Evolutionary conservation across 2,888 invertebrate genomes (phyloP).

Genomic region (Ichneumoninae sp.): DNA sequence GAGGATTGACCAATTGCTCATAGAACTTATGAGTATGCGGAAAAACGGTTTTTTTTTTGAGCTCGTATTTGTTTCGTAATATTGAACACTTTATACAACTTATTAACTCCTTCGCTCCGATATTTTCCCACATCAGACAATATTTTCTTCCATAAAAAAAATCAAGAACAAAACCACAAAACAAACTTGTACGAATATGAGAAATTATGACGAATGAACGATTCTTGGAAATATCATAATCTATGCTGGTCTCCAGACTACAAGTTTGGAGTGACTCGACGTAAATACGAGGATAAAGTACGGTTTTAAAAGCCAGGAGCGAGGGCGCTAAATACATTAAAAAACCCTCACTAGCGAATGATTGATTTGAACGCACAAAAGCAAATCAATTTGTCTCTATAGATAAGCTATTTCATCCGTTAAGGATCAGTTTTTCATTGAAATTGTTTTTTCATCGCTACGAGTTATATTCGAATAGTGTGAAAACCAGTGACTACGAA

Average conservation of each 20-base stretch:
- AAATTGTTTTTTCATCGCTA: constrained; percentile 7
- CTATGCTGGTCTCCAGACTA: not conserved
- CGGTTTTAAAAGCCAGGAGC: not conserved
- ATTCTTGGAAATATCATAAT: not conserved
- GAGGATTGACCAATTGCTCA: not conserved
- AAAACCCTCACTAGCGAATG: not conserved
- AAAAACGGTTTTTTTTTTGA: not conserved
- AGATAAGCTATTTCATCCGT: not conserved
- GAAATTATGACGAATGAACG: not conserved
- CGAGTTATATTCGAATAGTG: constrained; percentile 16
- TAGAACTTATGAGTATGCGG: constrained; percentile 17
- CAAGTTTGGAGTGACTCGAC: not conserved
- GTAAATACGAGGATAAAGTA: not conserved
- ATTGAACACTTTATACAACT: not conserved
- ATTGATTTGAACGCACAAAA: constrained; percentile 37
- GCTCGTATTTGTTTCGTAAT: constrained; percentile 5
- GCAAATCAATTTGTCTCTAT: constrained; percentile 8
- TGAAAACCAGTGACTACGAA: constrained; percentile 14
- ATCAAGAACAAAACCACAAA: not conserved
- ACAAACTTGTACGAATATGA: not conserved
- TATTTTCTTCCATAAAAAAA: constrained; percentile 13
- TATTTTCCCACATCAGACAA: constrained; percentile 11
- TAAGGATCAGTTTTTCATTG: not conserved
- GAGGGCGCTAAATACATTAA: not conserved
- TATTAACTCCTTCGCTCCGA: constrained; percentile 6